Evolutionary conservation across 2,113 vertebrate genomes (phyloP).

Genomic region (Rhineura floridana): DNA sequence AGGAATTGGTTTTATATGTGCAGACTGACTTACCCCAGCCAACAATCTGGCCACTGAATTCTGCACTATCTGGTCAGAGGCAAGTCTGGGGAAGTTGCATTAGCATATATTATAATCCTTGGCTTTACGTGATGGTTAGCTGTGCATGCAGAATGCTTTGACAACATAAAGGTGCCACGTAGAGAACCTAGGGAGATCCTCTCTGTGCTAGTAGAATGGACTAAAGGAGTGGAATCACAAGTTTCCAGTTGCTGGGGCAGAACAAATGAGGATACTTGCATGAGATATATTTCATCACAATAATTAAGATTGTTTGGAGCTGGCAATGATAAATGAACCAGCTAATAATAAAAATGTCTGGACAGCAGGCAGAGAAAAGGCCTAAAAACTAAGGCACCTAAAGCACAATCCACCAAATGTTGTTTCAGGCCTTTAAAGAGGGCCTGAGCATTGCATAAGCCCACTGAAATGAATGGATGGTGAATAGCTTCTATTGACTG

Average conservation of each 20-base stretch:
- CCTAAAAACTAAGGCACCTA: neutral
- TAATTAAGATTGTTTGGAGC: neutral
- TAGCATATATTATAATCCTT: neutral
- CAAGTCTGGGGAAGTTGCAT: neutral
- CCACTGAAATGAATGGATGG: neutral
- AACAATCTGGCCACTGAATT: no score
- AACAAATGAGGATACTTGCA: neutral
- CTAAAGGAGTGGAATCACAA: neutral
- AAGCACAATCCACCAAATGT: fast-evolving
- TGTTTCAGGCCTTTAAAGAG: fast-evolving
- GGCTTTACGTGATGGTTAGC: neutral
- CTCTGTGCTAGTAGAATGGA: neutral
- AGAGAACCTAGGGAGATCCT: neutral
- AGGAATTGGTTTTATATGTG: no score
- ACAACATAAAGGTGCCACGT: neutral
- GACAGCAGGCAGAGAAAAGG: no score
- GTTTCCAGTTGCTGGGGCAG: neutral
- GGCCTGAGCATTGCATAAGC: neutral
- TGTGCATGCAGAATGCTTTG: neutral
- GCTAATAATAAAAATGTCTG: neutral
- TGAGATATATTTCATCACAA: neutral
- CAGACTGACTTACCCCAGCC: no score
- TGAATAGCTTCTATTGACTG: neutral
- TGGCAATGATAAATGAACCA: neutral
- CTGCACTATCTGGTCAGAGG: neutral